phyloP scores from a whole-genome alignment of 92 coral and sea anemone species.

The Zoanthus sansibaricus region DNA sequence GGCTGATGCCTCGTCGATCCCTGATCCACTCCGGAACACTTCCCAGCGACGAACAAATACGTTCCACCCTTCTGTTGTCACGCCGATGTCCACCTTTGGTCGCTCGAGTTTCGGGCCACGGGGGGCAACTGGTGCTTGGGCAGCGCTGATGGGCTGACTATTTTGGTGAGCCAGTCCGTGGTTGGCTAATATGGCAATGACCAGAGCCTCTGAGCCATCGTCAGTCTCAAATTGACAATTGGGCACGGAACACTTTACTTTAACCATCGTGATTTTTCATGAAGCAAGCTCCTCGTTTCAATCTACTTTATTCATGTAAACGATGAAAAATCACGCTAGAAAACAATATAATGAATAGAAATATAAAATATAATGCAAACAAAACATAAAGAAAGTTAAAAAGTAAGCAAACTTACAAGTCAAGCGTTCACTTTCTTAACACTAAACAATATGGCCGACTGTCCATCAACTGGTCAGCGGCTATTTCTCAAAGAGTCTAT shows the following conservation, averaged over 20 bases:
- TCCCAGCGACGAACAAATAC: constrained; percentile 73
- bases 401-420: background rate
- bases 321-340: constrained; percentile 17
- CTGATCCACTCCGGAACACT: constrained; percentile 69
- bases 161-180: constrained; percentile 37
- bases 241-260: constrained; percentile 29
- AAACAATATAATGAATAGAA: constrained; percentile 6
- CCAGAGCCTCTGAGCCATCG: constrained; percentile 3
- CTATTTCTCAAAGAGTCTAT: no score
- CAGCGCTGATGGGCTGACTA: constrained; percentile 15
- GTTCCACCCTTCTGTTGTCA: constrained; percentile 67
- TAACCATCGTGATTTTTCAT: background rate
- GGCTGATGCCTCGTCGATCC: constrained; percentile 67
- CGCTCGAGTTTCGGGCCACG: constrained; percentile 21
- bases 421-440: no score
- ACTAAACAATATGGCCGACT: no score
- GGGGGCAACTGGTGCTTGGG: constrained; percentile 6
- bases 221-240: constrained; percentile 24
- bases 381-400: background rate
- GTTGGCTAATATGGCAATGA: background rate
- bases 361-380: background rate
- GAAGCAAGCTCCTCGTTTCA: constrained; percentile 34
- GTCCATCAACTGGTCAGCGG: no score
- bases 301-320: background rate
- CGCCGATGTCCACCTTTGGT: constrained; percentile 58